A percentile compares a stretch with the other conserved stretches of the same genome.
Evolutionary conservation across 1,140 invertebrate species (phyloP).

Genomic region (Phenacoccus solenopsis): DNA sequence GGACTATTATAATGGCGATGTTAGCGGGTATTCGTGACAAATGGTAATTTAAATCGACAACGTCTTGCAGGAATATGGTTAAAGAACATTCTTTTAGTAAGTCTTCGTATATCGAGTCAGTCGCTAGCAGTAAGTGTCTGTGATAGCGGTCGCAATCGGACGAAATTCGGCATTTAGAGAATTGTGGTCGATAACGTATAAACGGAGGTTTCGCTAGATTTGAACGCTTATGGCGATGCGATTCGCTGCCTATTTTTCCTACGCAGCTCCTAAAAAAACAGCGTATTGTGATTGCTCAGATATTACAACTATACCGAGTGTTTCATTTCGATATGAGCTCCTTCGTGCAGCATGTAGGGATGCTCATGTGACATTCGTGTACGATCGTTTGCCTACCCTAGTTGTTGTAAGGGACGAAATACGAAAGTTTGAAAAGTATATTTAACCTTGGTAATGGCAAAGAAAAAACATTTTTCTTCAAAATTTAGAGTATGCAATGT

Average conservation of each 20-base stretch:
- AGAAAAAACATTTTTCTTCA: too few relatives aligned
- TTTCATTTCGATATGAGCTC: too few relatives aligned
- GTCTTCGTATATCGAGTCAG: conserved; percentile 20
- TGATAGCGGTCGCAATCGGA: conserved; percentile 9
- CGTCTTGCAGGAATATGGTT: conserved; percentile 11
- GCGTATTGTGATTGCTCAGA: too few relatives aligned
- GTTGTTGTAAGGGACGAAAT: too few relatives aligned
- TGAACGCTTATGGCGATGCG: not conserved
- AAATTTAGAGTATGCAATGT: too few relatives aligned
- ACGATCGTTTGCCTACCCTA: too few relatives aligned
- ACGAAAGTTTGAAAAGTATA: too few relatives aligned
- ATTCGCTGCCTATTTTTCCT: not conserved
- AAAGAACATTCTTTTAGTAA: conserved; percentile 22
- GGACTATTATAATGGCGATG: conserved; percentile 22
- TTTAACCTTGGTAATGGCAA: too few relatives aligned
- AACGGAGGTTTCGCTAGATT: not conserved
- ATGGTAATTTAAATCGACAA: conserved; percentile 8
- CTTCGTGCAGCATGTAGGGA: too few relatives aligned
- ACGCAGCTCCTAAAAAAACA: conserved; percentile 7
- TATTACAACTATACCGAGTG: too few relatives aligned
- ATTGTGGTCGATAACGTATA: not conserved
- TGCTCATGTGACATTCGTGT: too few relatives aligned
- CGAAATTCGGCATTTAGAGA: not conserved
- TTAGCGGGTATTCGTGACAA: conserved; percentile 12
- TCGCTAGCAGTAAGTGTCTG: conserved; percentile 23